Conservation (phyloP, 2,888 invertebrate species). For the Petrophora chlorosata region DNA sequence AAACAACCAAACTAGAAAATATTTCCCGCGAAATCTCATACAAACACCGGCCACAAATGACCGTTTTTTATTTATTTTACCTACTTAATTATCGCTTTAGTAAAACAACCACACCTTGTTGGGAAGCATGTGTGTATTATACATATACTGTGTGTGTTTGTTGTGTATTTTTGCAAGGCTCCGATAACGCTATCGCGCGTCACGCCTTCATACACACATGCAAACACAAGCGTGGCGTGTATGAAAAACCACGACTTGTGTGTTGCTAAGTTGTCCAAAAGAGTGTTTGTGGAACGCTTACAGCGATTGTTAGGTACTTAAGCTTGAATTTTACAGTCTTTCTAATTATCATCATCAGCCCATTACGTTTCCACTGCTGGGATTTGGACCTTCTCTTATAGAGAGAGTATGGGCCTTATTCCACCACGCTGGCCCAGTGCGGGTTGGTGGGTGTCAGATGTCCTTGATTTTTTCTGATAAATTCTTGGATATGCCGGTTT, state of each 20-base stretch:
- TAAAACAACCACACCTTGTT: constrained; percentile 47
- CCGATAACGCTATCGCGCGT: constrained; percentile 75
- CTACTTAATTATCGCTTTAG: constrained; percentile 49
- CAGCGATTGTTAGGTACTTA: constrained; percentile 16
- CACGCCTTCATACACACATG: constrained; percentile 71
- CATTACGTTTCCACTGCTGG: no score
- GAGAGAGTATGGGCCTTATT: no score
- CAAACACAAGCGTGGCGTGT: constrained; percentile 41
- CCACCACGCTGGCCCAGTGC: no score
- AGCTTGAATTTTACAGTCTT: constrained; percentile 8
- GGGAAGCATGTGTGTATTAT: constrained; percentile 32
- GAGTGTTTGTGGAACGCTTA: constrained; percentile 29
- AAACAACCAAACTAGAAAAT: constrained; percentile 32
- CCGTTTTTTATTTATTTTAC: constrained; percentile 49
- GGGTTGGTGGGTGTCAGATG: no score
- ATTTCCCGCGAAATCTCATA: constrained; percentile 41
- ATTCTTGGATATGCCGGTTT: no score
- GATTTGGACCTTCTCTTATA: no score
- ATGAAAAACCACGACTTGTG: constrained; percentile 41
- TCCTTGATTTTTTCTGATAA: no score
- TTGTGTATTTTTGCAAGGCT: constrained; percentile 82
- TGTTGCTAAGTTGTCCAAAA: constrained; percentile 72
- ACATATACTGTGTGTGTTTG: constrained; percentile 54
- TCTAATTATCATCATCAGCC: no score
- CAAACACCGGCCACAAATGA: constrained; percentile 35